These are phyloP conservation scores for Haliclona indistincta DNA, from an alignment of 37 sponge, comb jelly and placozoan species.

Conservation along the genomic window DNA sequence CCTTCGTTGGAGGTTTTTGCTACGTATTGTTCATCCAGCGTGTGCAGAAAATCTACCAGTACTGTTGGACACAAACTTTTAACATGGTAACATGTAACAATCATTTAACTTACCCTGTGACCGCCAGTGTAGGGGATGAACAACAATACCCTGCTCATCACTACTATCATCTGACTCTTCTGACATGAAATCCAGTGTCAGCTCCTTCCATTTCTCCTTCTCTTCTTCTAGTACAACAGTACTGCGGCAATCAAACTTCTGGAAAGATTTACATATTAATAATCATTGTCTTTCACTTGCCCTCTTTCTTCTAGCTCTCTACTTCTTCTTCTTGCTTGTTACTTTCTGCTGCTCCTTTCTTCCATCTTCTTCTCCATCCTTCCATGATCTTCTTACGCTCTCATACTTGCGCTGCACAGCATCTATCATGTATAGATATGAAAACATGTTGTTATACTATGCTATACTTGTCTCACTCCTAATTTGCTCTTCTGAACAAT, in stretches of 20 bases:
- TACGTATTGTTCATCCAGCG: background rate
- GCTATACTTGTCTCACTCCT: background rate
- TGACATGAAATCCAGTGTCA: slow-evolving; percentile 12
- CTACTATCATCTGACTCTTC: slow-evolving; percentile 10
- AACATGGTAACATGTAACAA: background rate
- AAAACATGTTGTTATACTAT: background rate
- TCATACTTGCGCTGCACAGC: slow-evolving; percentile 11
- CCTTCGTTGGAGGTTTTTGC: slow-evolving; percentile 1
- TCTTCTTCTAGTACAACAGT: background rate
- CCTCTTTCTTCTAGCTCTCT: background rate
- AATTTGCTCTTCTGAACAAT: background rate
- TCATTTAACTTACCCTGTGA: background rate
- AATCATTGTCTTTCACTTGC: background rate
- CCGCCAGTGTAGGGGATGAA: slow-evolving; percentile 8
- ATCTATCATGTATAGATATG: background rate
- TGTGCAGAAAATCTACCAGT: background rate
- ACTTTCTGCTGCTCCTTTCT: background rate
- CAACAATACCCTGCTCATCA: background rate
- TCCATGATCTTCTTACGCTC: slow-evolving; percentile 5
- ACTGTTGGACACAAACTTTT: background rate
- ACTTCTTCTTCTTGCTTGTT: background rate
- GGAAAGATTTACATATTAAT: background rate
- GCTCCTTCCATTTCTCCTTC: background rate
- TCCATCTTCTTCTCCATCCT: background rate
- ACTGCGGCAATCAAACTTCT: slow-evolving; percentile 9